phyloP scores from a whole-genome alignment of 1,140 invertebrate species.

The Babylonia areolata region DNA sequence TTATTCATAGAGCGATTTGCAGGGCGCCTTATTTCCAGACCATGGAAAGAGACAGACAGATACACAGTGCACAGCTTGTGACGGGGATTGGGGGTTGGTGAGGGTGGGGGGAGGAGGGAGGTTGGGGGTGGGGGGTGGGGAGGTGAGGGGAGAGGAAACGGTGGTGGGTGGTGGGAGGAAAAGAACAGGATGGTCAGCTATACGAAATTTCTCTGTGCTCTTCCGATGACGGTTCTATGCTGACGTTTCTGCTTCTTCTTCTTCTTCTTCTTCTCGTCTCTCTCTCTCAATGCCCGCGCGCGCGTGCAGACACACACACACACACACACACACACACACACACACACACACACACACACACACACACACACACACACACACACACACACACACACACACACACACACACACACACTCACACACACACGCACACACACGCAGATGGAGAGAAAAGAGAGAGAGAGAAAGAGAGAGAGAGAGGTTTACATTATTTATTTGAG shows the following conservation, averaged over 20 bases:
- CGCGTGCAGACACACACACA: not conserved
- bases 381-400: not conserved
- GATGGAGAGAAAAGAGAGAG: not conserved
- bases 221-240: not conserved
- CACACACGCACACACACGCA: not conserved
- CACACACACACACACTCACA: not conserved
- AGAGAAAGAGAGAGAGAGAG: no score
- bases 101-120: no score
- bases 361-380: not conserved
- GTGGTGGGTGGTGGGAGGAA: no score
- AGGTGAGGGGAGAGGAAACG: no score
- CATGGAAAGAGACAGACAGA: not conserved
- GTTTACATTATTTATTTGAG: no score
- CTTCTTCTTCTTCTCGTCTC: not conserved
- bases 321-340: constrained; percentile 3
- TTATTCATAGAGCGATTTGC: constrained; percentile 13
- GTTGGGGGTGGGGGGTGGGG: no score
- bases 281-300: not conserved
- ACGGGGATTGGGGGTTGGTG: not conserved
- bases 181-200: not conserved
- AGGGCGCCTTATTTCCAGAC: not conserved
- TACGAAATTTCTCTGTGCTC: not conserved
- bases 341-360: not conserved
- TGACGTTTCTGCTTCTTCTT: not conserved
- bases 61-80: not conserved